These are phyloP conservation scores for Neopelma chrysocephalum DNA, from an alignment of 2,797 vertebrate genomes.

Conservation along the genomic window DNA sequence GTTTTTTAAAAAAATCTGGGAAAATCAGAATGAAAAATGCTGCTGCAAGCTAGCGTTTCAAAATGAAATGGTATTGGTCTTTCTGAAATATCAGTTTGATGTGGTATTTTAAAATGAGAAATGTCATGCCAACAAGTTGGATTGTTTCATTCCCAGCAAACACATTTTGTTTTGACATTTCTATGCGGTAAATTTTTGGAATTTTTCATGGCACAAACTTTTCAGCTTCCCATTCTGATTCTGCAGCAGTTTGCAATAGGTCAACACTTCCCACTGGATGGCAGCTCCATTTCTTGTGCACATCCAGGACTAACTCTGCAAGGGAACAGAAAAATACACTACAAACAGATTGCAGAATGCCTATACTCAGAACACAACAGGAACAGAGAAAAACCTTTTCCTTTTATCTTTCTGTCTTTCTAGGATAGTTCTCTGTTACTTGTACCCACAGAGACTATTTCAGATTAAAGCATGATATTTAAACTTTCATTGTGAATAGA, in stretches of 20 bases:
- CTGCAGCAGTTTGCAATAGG: conserved; percentile 10
- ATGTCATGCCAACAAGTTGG: not conserved
- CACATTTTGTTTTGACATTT: conserved; percentile 34
- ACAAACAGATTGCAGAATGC: not conserved
- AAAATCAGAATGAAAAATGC: not conserved
- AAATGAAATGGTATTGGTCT: not conserved
- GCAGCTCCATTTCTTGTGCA: not conserved
- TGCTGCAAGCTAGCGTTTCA: not conserved
- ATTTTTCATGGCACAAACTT: not conserved
- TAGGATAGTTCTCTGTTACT: not conserved
- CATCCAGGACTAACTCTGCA: not conserved
- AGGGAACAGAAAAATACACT: not conserved
- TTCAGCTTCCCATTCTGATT: not conserved
- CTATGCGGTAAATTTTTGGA: not conserved
- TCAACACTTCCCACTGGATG: conserved; percentile 21
- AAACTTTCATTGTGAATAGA: not conserved
- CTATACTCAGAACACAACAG: not conserved
- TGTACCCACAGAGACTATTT: not conserved
- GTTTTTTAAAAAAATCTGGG: not conserved
- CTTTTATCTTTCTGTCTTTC: not conserved
- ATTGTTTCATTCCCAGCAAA: conserved; percentile 19
- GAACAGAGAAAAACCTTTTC: not conserved
- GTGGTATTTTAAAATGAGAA: conserved; percentile 36
- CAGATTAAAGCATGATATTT: not conserved
- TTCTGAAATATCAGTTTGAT: conserved; percentile 12